phyloP scores from a whole-genome alignment of 2,888 invertebrate genomes.

The Frankliniella intonsa region DNA sequence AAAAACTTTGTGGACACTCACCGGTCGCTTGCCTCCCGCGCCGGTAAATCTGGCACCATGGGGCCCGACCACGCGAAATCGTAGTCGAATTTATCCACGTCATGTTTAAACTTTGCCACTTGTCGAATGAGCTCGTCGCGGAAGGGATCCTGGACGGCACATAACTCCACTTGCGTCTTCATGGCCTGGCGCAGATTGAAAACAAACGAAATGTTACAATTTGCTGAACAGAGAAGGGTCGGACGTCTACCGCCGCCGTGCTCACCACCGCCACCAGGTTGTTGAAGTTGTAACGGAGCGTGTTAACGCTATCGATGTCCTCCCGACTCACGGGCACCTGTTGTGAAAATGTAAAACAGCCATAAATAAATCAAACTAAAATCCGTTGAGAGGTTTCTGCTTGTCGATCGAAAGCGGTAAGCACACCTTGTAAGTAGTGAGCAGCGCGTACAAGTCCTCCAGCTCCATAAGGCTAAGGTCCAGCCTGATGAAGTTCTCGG shows the following conservation, averaged over 20 bases:
- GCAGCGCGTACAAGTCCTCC: constrained; percentile 73
- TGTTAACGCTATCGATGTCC: constrained; percentile 73
- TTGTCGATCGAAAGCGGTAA: no score
- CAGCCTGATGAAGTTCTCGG: constrained; percentile 74
- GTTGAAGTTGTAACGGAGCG: constrained; percentile 69
- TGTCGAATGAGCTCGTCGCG: constrained; percentile 67
- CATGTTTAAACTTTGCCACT: constrained; percentile 59
- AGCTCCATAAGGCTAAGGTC: constrained; percentile 71
- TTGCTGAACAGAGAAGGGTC: neutral
- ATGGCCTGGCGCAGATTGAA: constrained; percentile 50
- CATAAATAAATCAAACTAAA: no score
- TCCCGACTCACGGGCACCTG: constrained; percentile 65
- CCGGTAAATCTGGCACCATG: constrained; percentile 75
- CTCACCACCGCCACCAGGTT: constrained; percentile 53
- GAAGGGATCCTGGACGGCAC: constrained; percentile 70
- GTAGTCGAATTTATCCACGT: constrained; percentile 63
- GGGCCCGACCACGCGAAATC: constrained; percentile 77
- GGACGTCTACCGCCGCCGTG: neutral
- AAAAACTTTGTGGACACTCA: constrained; percentile 40
- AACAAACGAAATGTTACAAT: neutral
- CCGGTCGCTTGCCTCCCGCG: constrained; percentile 82
- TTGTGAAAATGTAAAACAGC: no score
- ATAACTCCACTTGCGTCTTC: constrained; percentile 64
- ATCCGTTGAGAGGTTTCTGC: no score
- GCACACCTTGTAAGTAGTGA: constrained; percentile 44